Evolutionary conservation across 2,888 invertebrate species (phyloP), one percentile per base, ranked within the genome.

Genomic region (Sympetrum striolatum): DNA sequence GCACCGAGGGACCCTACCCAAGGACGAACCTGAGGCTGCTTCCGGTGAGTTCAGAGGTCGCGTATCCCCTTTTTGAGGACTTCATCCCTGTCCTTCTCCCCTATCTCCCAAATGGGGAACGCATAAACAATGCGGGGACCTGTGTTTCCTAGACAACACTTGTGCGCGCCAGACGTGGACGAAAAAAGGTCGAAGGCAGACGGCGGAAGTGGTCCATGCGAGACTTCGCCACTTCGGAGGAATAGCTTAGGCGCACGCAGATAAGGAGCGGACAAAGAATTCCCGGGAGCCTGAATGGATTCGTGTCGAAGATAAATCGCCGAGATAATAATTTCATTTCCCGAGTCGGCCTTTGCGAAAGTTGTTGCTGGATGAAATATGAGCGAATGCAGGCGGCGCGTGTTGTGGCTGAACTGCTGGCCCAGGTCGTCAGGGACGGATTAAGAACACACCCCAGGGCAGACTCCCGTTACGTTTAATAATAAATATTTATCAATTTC

Each of bases 101-200:
- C 25, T 73, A 31, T 73, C 31, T 25, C 73, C 31, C 31, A 31
- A 31, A 25, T 31, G 86, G 58, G 86, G 58, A 58, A 60, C 37
- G 58, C 60, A 86, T 86, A 86, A 86, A 86, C 86, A 86, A 86
- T 37, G 37, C 58, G 53, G 82, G 82, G 58, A 82, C 82, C 35
- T 39, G 64, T 60, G 86, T 64, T 80, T 80, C 80, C 80, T 39
- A 37, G 37, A 80, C 80, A 80, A 53, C 80, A 80, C 80, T 39
- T 39, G 39, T 39, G 80, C 37, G 22, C 22, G 25, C 81, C 44
- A 48, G 82, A 82, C 81, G 81, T 25, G n/a, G 82, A 58, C 86
- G 60, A 58, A 60, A 58, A 53, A 73, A 73, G 73, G 73, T 73
- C 31, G 31, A 31, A 31, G 14, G 8, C 73, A 31, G 73, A 25